Base-by-base conservation (phyloP, 1,140 invertebrate species). In the Listronotus bonariensis region DNA sequence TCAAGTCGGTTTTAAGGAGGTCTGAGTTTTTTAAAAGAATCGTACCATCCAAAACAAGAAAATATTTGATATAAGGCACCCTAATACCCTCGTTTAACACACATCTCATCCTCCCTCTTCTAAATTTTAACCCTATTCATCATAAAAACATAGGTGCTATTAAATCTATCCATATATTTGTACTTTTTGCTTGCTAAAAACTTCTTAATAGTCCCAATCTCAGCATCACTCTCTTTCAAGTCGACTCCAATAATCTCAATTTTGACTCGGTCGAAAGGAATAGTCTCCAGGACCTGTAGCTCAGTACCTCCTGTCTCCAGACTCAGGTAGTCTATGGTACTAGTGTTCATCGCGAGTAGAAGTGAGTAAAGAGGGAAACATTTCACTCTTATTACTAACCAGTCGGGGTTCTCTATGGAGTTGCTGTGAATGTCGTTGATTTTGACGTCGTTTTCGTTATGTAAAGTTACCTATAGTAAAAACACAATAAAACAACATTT, bases 291-390 rank as follows among this genome's bases (percentile, higher is more conserved):
- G 40, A 83, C 81, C 75, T 83, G 69, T 61, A 88, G 77, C 75
- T 88, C 88, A 52, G 83, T 82, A 53, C 85, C 84, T 36, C 87
- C 86, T 34, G 86, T 80, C 66, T 89, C 89, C 58, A 94, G 80
- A 74, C 86, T 87, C 56, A 93, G 80, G 74, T 89, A 88, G 80
- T 92, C 87, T 42, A 92, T 80, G 31, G 78, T 80, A 12, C 86
- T 86, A 41, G 86, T 82, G 72, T 90, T 89, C 66, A 89, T 87
- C 34, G 91, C 91, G 60, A 91, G 80, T 72, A 94, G 79, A 56
- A 93, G 81, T 15, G 91, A 91, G 75, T 88, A 90, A 52, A 95
- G 82, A 67, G 92, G 92, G 77, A 93, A 92, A 79, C 92, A 94
- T 76, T 91, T 89, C 51, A 93, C 87, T 68, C 89, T 83, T 42